Evolutionary conservation across 2,113 vertebrate genomes (phyloP), one percentile per base, ranked within the genome.

Genomic region (Ceuthmochares aereus): DNA sequence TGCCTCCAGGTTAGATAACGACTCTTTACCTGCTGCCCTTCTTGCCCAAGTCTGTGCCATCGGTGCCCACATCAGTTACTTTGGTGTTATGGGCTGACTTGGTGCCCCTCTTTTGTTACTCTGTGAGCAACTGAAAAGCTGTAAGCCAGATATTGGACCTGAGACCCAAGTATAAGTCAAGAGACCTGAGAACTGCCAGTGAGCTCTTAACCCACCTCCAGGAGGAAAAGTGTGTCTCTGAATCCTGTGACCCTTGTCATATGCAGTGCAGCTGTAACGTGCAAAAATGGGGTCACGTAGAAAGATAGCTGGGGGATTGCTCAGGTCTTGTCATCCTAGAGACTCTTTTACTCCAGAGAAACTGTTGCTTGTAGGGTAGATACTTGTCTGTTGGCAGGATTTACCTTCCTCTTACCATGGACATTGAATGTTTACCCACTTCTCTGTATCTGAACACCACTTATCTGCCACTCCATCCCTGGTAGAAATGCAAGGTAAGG

Each of bases 111-210:
- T 18, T 14, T 4, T 25, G 3, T 40, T 52, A 58, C 23, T 74
- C 27, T 43, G 54, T 17, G 30, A 22, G 47, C 23, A 13, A 30
- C 5, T 25, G 59, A 70, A 95, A 34, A 77, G 40, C 51, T 87
- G 42, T 14, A 63, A 17, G 54, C 1, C 16, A 29, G 13, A 15
- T 22, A 12, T 7, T 52, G 32, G 13, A 68, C 0, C 0, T 42
- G n/a, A 84, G 55, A 60, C 23, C 22, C 21, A 40, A 51, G 10
- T 45, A 29, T 27, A 49, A 58, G 32, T 34, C 23, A 36, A 34
- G n/a, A 49, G 16, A 59, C 6, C 7, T 13, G 42, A 60, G 40
- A 77, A 62, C 4, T 47, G 23, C 5, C 16, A 13, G 8, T 1
- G 1, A 40, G 9, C 12, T 83, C 17, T 32, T 10, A 40, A 47